Evolutionary conservation across 92 coral and sea anemone species (phyloP).

Genomic region (Blastomussa wellsi): DNA sequence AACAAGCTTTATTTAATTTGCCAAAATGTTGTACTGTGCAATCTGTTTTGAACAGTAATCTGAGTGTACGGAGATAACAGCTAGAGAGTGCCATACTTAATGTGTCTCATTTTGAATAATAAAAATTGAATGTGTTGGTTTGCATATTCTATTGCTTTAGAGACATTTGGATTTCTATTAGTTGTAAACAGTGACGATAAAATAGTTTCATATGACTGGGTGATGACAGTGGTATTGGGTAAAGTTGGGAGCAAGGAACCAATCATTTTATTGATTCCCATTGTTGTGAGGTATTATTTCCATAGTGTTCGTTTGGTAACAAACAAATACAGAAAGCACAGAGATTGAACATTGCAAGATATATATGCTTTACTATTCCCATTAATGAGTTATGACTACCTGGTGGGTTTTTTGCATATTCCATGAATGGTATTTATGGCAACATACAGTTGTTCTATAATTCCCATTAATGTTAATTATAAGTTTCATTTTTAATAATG

Average conservation of each 20-base stretch:
- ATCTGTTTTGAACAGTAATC: slow-evolving; percentile 3
- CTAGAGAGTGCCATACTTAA: background rate
- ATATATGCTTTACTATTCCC: slow-evolving; percentile 7
- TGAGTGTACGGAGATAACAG: background rate
- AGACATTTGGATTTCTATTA: slow-evolving; percentile 2
- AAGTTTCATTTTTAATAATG: background rate
- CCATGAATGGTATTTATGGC: background rate
- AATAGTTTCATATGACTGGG: background rate
- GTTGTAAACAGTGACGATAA: slow-evolving; percentile 19
- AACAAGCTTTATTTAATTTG: slow-evolving; percentile 2
- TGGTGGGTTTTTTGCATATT: background rate
- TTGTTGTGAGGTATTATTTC: slow-evolving; percentile 2
- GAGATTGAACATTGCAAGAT: background rate
- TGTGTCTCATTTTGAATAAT: background rate
- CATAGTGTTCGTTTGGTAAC: background rate
- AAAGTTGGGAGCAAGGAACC: background rate
- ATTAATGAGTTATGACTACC: background rate
- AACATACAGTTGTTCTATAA: slow-evolving; percentile 10
- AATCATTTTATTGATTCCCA: slow-evolving; percentile 12
- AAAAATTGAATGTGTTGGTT: slow-evolving; percentile 13
- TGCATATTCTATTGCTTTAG: background rate
- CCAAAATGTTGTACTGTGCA: slow-evolving; percentile 16
- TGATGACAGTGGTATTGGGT: background rate
- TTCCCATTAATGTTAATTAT: slow-evolving; percentile 16
- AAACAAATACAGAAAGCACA: background rate